Percentiles rank a stretch among this genome's conserved stretches.
Evolutionary conservation across 2,888 invertebrate genomes (phyloP).

Genomic region (Drosophila greeni): DNA sequence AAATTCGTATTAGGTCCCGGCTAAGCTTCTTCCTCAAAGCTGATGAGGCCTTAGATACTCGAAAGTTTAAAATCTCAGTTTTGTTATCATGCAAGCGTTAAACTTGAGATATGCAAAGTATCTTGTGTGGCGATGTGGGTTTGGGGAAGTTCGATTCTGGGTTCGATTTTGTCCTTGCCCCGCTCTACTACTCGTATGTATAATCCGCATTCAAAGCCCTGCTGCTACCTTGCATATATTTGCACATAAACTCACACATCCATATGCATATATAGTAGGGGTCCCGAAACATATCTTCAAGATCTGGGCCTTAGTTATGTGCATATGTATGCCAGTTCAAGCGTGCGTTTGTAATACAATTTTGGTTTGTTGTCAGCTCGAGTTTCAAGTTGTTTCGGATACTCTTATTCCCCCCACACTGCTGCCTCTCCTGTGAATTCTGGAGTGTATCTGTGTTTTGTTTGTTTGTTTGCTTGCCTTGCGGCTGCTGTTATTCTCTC

Average conservation of each 20-base stretch:
- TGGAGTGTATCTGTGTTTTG: constrained; percentile 24
- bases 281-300: constrained; percentile 21
- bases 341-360: constrained; percentile 65
- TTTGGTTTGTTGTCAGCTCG: constrained; percentile 71
- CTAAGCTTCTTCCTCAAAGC: constrained; percentile 12
- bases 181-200: constrained; percentile 48
- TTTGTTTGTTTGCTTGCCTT: constrained; percentile 54
- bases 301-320: constrained; percentile 68
- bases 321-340: constrained; percentile 57
- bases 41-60: constrained; percentile 9
- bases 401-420: neutral
- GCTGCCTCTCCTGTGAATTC: constrained; percentile 3
- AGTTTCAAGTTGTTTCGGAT: constrained; percentile 69
- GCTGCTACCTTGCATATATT: constrained; percentile 38
- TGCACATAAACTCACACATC: constrained; percentile 27
- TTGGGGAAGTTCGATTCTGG: neutral
- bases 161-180: constrained; percentile 26
- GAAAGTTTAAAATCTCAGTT: constrained; percentile 13
- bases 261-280: constrained; percentile 26
- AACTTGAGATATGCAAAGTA: constrained; percentile 62
- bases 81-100: constrained; percentile 17
- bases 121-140: constrained; percentile 19
- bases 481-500: constrained; percentile 50
- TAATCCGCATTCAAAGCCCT: constrained; percentile 65
- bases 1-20: constrained; percentile 19